A percentile compares a stretch with the other conserved stretches of the same genome.
Conservation (phyloP, 2,888 invertebrate species). For the Sialis lutaria region DNA sequence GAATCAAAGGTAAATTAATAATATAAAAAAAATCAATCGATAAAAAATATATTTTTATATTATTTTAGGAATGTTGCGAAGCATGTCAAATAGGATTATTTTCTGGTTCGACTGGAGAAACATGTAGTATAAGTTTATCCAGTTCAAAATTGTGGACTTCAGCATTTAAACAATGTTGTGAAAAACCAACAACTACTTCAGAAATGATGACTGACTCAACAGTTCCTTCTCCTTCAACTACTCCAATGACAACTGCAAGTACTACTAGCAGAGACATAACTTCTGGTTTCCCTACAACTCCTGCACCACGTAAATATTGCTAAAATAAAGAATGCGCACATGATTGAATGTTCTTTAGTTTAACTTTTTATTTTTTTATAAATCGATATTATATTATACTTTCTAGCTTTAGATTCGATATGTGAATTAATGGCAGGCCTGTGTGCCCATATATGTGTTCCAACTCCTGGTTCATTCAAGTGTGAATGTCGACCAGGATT, state of each 20-base stretch:
- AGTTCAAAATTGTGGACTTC: slow-evolving; percentile 39
- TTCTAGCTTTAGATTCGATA: slow-evolving; percentile 27
- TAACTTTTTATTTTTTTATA: neutral
- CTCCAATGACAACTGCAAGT: slow-evolving; percentile 8
- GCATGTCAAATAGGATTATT: slow-evolving; percentile 44
- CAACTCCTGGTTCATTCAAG: slow-evolving; percentile 48
- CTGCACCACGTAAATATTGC: no score
- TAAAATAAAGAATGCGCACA: neutral
- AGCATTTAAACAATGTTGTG: slow-evolving; percentile 43
- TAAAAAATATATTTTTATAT: no score
- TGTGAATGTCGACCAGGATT: slow-evolving; percentile 56
- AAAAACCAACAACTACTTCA: slow-evolving; percentile 18
- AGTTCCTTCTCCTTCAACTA: slow-evolving; percentile 6
- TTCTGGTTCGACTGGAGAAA: slow-evolving; percentile 33
- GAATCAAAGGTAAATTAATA: no score
- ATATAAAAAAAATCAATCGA: no score
- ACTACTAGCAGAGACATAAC: neutral
- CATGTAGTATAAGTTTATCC: slow-evolving; percentile 35
- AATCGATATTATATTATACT: neutral
- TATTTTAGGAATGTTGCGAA: slow-evolving; percentile 37
- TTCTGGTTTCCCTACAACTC: neutral
- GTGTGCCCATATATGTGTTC: slow-evolving; percentile 65
- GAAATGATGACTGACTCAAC: slow-evolving; percentile 11
- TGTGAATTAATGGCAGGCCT: slow-evolving; percentile 38
- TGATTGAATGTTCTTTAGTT: no score